phyloP scores from a whole-genome alignment of 2,113 vertebrate species.

The Barnardius zonarius region DNA sequence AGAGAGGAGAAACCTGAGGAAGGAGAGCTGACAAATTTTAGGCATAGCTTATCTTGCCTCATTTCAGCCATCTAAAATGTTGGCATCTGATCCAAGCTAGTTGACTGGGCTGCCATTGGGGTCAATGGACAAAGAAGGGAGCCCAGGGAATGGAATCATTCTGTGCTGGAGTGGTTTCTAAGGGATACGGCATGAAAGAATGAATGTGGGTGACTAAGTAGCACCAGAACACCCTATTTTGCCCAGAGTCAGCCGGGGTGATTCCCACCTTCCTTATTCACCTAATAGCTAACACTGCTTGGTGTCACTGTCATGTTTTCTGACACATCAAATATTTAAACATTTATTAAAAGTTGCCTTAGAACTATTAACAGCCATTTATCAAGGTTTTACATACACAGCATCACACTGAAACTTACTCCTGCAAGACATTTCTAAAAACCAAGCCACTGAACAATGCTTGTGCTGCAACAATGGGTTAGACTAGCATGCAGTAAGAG shows the following conservation, averaged over 20 bases:
- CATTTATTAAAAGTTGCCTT: background rate
- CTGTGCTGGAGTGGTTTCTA: accelerated
- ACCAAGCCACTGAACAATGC: background rate
- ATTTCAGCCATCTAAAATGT: background rate
- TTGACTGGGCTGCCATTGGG: background rate
- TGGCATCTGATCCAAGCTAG: background rate
- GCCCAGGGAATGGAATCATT: background rate
- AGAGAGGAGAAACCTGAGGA: background rate
- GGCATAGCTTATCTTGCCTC: background rate
- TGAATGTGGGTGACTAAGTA: background rate
- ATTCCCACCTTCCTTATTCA: background rate
- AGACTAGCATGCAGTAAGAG: background rate
- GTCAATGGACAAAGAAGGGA: background rate
- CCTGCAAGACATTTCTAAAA: background rate
- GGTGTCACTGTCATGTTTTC: background rate
- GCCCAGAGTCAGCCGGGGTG: background rate
- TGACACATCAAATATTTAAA: background rate
- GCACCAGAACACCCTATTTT: background rate
- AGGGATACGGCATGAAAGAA: background rate
- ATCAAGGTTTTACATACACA: background rate
- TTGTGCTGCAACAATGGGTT: background rate
- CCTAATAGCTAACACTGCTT: too few relatives aligned
- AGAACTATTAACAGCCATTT: background rate
- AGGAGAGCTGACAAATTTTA: background rate
- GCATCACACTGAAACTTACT: accelerated